Evolutionary conservation across 2,797 vertebrate species (phyloP).

Genomic region (Enteromius mattozi): DNA sequence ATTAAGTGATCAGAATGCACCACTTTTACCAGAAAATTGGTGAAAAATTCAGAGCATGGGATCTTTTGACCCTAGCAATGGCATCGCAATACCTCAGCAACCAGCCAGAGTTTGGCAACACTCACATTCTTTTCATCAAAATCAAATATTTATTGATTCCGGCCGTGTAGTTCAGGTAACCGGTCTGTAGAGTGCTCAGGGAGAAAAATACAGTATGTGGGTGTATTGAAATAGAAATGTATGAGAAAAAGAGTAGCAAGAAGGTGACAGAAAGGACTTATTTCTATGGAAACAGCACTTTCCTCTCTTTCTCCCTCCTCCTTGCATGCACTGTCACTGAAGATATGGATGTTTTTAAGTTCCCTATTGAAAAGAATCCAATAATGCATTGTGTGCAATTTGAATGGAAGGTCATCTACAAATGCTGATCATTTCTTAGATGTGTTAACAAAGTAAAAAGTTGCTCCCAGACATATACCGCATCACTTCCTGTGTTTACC

Average conservation of each 20-base stretch:
- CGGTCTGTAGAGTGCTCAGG: neutral
- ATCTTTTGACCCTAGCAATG: neutral
- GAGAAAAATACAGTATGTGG: constrained; percentile 59
- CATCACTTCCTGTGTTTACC: constrained; percentile 25
- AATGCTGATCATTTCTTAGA: neutral
- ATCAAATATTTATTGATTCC: constrained; percentile 19
- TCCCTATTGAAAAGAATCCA: neutral
- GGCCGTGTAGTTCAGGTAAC: constrained; percentile 16
- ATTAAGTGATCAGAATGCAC: neutral
- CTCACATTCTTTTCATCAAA: neutral
- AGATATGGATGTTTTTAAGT: neutral
- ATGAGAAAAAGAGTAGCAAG: constrained; percentile 54
- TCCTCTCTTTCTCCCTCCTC: constrained; percentile 38
- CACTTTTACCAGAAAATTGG: neutral
- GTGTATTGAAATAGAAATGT: constrained; percentile 63
- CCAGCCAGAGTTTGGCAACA: constrained; percentile 12
- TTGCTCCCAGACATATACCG: neutral
- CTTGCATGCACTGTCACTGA: constrained; percentile 20
- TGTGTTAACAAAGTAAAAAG: neutral
- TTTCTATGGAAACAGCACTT: constrained; percentile 82
- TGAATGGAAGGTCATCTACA: neutral
- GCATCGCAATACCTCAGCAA: neutral
- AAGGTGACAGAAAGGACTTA: constrained; percentile 70
- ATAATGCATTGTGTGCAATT: neutral
- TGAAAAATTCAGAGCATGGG: neutral